These are phyloP conservation scores for Drosophila antonietae DNA, from an alignment of 2,888 invertebrate genomes.

Conservation along the genomic window DNA sequence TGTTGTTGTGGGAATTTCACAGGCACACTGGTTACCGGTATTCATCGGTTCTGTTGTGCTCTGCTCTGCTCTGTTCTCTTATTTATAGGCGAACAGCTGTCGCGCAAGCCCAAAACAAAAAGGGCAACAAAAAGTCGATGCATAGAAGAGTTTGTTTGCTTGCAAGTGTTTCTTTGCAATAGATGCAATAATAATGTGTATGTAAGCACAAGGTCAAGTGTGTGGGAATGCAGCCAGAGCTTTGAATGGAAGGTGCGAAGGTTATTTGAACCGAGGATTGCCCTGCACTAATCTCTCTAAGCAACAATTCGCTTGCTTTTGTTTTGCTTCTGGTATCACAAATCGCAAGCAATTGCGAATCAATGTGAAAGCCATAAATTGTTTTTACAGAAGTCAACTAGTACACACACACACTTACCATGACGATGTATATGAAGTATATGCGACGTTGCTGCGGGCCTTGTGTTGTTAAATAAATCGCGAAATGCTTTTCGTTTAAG, in stretches of 20 bases:
- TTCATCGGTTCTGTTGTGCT: conserved; percentile 5
- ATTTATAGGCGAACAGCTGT: conserved; percentile 50
- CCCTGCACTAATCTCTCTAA: conserved; percentile 33
- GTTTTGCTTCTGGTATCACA: background rate
- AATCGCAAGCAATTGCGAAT: conserved; percentile 13
- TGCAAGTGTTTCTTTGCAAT: conserved; percentile 4
- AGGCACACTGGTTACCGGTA: conserved; percentile 38
- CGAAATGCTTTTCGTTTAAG: conserved; percentile 41
- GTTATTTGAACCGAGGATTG: conserved; percentile 31
- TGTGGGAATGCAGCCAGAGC: conserved; percentile 20
- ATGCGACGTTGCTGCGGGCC: conserved; percentile 53
- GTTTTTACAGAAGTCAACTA: conserved; percentile 45
- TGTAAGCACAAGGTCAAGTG: conserved; percentile 64
- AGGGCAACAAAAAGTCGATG: background rate
- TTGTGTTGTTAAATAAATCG: conserved; percentile 57
- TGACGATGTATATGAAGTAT: conserved; percentile 66
- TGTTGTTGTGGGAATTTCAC: conserved; percentile 66
- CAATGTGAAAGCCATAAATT: conserved; percentile 59
- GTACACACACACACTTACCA: conserved; percentile 55
- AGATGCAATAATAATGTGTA: conserved; percentile 1
- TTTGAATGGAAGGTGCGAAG: conserved; percentile 23
- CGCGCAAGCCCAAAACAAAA: conserved; percentile 12
- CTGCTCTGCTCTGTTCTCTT: conserved; percentile 4
- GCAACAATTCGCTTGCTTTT: conserved; percentile 2
- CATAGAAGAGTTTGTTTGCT: background rate